Percentiles rank a stretch among this genome's conserved stretches.
Conservation (phyloP, 2,888 invertebrate genomes). For the Spodoptera littoralis region DNA sequence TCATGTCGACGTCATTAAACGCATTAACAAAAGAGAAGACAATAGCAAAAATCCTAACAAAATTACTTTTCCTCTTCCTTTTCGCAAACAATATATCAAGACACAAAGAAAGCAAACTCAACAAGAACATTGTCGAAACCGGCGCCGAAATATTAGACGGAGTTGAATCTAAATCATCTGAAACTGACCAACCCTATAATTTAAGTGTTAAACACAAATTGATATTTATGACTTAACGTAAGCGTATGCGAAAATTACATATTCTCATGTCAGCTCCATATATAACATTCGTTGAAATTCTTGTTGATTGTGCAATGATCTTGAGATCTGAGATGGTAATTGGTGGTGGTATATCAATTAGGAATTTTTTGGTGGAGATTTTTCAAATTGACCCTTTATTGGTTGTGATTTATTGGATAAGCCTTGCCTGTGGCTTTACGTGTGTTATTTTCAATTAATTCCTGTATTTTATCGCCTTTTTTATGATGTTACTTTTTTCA, state of each 20-base stretch:
- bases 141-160: conserved; percentile 66
- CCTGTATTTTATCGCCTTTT: no score
- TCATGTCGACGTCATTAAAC: no score
- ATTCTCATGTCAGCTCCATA: conserved; percentile 60
- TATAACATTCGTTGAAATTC: conserved; percentile 44
- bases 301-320: conserved; percentile 43
- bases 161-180: conserved; percentile 66
- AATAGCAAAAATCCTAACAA: no score
- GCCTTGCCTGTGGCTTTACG: not conserved
- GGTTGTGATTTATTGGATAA: not conserved
- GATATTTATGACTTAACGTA: conserved; percentile 73
- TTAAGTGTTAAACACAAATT: conserved; percentile 72
- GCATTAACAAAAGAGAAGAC: no score
- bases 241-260: conserved; percentile 73
- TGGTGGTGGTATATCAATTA: conserved; percentile 22
- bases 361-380: conserved; percentile 6
- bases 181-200: conserved; percentile 70
- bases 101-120: conserved; percentile 16
- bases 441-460: no score
- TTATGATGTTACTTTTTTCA: no score
- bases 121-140: conserved; percentile 26
- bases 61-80: no score
- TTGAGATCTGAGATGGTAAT: conserved; percentile 25
- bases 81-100: conserved; percentile 26
- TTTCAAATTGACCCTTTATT: not conserved